A percentile compares a stretch with the other conserved stretches of the same genome.
Conservation (phyloP, 35 echinoderm and acorn worm species). For the Nesometra sesokonis region DNA sequence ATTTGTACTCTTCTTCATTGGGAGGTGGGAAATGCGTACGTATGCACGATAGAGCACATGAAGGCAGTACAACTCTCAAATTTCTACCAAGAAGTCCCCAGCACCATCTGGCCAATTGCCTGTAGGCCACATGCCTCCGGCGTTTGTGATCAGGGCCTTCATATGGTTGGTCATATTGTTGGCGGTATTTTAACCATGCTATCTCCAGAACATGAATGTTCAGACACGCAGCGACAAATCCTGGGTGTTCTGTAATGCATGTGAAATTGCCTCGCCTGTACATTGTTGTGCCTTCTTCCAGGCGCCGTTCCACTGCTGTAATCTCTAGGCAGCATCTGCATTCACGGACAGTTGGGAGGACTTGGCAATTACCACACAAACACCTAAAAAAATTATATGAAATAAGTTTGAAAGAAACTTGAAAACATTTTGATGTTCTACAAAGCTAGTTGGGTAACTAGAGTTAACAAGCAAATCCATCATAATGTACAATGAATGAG, state of each 20-base stretch:
- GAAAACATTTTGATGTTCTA: not conserved
- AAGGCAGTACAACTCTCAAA: slow-evolving; percentile 14
- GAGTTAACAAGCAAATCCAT: too few relatives aligned
- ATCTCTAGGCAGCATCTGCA: slow-evolving; percentile 19
- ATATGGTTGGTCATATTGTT: slow-evolving; percentile 17
- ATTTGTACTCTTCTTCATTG: too few relatives aligned
- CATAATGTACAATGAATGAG: too few relatives aligned
- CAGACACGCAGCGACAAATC: slow-evolving; percentile 4
- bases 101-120: slow-evolving; percentile 23
- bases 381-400: not conserved
- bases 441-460: not conserved
- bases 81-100: slow-evolving; percentile 26
- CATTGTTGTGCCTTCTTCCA: not conserved
- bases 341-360: slow-evolving; percentile 2
- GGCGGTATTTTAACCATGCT: slow-evolving; percentile 28
- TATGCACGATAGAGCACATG: slow-evolving; percentile 7
- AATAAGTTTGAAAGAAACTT: not conserved
- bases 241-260: slow-evolving; percentile 20
- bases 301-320: not conserved
- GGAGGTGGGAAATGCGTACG: slow-evolving; percentile 8
- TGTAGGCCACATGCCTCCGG: not conserved
- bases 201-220: not conserved
- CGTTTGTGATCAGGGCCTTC: not conserved
- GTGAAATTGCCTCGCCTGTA: not conserved
- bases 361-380: slow-evolving; percentile 1